phyloP scores from a whole-genome alignment of 2,888 invertebrate species.

The Eustalomyia histrio region DNA sequence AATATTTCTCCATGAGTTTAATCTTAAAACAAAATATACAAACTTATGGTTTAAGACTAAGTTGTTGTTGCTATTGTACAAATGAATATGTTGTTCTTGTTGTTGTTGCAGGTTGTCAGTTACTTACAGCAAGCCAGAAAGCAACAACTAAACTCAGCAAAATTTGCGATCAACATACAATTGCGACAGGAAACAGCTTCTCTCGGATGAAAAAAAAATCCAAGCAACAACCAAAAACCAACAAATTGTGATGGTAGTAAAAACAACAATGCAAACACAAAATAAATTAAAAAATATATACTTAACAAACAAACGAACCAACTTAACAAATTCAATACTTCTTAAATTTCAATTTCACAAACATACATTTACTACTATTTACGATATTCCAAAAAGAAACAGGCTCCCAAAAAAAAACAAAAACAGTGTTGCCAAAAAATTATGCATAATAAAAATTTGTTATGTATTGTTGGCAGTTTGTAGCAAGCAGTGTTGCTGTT shows the following conservation, averaged over 20 bases:
- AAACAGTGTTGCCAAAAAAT: conserved; percentile 63
- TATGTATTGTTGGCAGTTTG: conserved; percentile 48
- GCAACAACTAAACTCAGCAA: conserved; percentile 43
- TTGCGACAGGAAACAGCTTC: conserved; percentile 65
- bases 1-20: conserved; percentile 17
- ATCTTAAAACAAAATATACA: conserved; percentile 3
- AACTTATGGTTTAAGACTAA: conserved; percentile 60
- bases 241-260: conserved; percentile 64
- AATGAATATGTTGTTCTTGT: conserved; percentile 34
- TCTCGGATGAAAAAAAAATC: conserved; percentile 38
- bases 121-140: conserved; percentile 36
- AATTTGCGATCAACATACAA: conserved; percentile 62
- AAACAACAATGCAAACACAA: conserved; percentile 65
- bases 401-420: conserved; percentile 8
- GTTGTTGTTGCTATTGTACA: conserved; percentile 28
- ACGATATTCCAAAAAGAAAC: conserved; percentile 16
- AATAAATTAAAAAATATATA: conserved; percentile 60
- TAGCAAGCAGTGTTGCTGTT: conserved; percentile 34
- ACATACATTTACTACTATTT: conserved; percentile 25
- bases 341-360: conserved; percentile 68
- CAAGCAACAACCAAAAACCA: conserved; percentile 37
- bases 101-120: conserved; percentile 62
- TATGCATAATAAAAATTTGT: conserved; percentile 64
- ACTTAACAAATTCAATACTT: conserved; percentile 46
- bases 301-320: conserved; percentile 23